Base-by-base conservation (phyloP, 2,888 invertebrate genomes). In the Rhogogaster chlorosoma region DNA sequence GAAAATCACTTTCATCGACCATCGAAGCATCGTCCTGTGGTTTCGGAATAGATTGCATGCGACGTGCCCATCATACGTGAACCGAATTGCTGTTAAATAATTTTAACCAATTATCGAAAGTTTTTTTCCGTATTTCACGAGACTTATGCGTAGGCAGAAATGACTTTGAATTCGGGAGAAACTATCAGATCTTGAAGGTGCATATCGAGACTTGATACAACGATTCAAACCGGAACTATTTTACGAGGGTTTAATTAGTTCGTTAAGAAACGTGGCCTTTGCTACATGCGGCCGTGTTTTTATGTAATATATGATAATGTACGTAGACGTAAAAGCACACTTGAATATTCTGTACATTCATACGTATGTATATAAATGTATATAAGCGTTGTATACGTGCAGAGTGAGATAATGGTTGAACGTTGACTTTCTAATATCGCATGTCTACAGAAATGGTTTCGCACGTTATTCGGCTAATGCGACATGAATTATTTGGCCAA, bases 351-450 rank as follows among this genome's bases (percentile, higher is more conserved):
- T 4, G 18, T 18, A 18, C 18, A 49, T 18, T 15, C 18, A 70
- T 70, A n/a, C 6, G n/a, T 6, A 15, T 70, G 4, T 18, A n/a
- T 6, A 70, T n/a, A 29, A 1, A 18, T n/a, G 32, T 26, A 26
- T 12, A 42, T 2, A 45, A 2, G n/a, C 49, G 29, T 18, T 10
- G 6, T 77, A 77, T 45, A 9, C 7, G 29, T 7, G 49, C 53
- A 53, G 7, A 49, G 77, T 73, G 12, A 73, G 38, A 36, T 73
- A 42, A 73, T 80, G 36, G 61, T 61, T 12, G 9, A 32, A 6
- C 38, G 45, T 70, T 83, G 83, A 83, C 83, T 83, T 83, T 83
- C 83, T 83, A 83, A 83, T 83, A 83, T 83, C 67, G 83, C 83
- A 70, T 83, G 83, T 83, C 64, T 45, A 18, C 38, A 61, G 36